These are phyloP conservation scores for Pollenia amentaria DNA, from an alignment of 2,888 invertebrate genomes.

Conservation along the genomic window DNA sequence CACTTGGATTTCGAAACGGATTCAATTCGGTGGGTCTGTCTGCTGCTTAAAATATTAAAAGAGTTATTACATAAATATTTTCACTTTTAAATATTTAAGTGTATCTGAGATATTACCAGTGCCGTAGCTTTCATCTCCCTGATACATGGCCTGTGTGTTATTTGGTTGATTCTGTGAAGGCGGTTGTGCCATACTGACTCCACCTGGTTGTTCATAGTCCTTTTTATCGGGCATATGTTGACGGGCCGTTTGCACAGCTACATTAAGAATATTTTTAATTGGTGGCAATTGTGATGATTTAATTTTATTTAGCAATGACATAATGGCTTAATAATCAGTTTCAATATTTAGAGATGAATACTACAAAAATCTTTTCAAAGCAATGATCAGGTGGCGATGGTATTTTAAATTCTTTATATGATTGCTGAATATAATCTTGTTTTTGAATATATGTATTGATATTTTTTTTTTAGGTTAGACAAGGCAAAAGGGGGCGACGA, in stretches of 20 bases:
- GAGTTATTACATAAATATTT: conserved; percentile 24
- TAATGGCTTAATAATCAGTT: conserved; percentile 77
- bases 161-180: conserved; percentile 73
- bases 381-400: conserved; percentile 67
- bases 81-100: conserved; percentile 52
- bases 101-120: conserved; percentile 52
- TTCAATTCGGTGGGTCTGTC: conserved; percentile 83
- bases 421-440: conserved; percentile 14
- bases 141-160: conserved; percentile 75
- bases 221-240: conserved; percentile 90
- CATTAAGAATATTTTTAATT: conserved; percentile 90
- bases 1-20: conserved; percentile 83
- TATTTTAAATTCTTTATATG: conserved; percentile 37
- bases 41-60: conserved; percentile 47
- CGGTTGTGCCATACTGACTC: conserved; percentile 76
- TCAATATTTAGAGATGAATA: conserved; percentile 35
- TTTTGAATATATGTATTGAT: neutral
- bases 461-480: conserved; percentile 22
- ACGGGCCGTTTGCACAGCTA: conserved; percentile 92
- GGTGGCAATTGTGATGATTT: conserved; percentile 90
- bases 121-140: conserved; percentile 70
- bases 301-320: conserved; percentile 87
- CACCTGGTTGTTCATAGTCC: conserved; percentile 84
- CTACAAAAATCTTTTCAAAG: conserved; percentile 19
- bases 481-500: conserved; percentile 7